Base-by-base conservation (phyloP, 2,113 vertebrate genomes). In the Strigops habroptila region DNA sequence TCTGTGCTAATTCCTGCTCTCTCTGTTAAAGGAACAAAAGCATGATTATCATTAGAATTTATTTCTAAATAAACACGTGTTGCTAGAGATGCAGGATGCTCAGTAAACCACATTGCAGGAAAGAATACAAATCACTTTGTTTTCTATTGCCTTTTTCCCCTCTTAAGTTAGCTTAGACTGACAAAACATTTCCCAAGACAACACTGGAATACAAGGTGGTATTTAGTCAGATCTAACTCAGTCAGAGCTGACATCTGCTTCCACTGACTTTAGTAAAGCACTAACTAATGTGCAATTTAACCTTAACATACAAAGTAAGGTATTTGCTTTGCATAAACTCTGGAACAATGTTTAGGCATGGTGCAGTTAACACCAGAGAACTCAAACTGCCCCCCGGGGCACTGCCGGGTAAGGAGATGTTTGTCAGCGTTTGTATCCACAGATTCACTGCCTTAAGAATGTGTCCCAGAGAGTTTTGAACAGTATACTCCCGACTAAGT, bases 31-130 rank as follows among this genome's bases (percentile, higher is more conserved):
- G 48, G 86, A 82, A 69, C 19, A 76, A 92, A 87, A 89, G 43
- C 30, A 65, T 41, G 33, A 84, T 37, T 68, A 81, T 23, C 83
- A 60, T 74, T 51, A 69, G 39, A 87, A 81, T 93, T 84, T 91
- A 76, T 91, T 94, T 93, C 83, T 91, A 91, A 95, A 93, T 87
- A 94, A 97, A 97, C 82, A 89, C 37, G n/a, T 71, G 44, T 53
- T 96, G n/a, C 46, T 75, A 77, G 85, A 84, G 88, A 82, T 69
- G 90, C 77, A 96, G 62, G 63, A 90, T 84, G 93, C 53, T 92
- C 90, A 96, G 84, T 68, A 95, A 91, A 90, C 65, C 16, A 1
- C 80, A 82, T 74, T 92, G 91, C 80, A 88, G 91, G 96, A 86
- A 64, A 75, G 15, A 97, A 93, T 91, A 93, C 51, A 91, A 92